These are phyloP conservation scores for Nothocercus nigrocapillus DNA, from an alignment of 2,113 vertebrate genomes.

Conservation along the genomic window DNA sequence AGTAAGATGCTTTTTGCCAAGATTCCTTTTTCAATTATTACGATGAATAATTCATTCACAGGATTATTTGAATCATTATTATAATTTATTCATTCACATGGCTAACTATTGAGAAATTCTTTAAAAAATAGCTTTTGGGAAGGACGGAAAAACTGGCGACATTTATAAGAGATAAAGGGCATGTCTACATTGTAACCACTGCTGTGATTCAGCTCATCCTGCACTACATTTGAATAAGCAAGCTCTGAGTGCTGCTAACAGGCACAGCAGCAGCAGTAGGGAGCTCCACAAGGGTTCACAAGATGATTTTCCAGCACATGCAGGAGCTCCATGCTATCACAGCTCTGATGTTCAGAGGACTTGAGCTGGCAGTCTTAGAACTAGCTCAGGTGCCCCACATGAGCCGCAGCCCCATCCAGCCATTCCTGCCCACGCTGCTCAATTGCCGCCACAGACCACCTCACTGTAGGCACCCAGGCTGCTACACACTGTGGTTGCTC, in stretches of 20 bases:
- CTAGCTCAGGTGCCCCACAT: background rate
- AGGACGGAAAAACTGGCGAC: background rate
- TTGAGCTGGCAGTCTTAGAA: background rate
- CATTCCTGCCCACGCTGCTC: accelerated
- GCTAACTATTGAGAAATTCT: background rate
- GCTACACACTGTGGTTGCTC: background rate
- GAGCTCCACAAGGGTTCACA: background rate
- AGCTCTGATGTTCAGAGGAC: background rate
- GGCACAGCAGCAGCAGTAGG: background rate
- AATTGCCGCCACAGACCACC: background rate
- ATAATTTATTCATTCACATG: constrained; percentile 9
- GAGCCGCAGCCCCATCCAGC: background rate
- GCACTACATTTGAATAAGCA: background rate
- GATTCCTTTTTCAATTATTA: constrained; percentile 12
- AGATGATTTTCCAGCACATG: background rate
- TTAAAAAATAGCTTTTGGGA: background rate
- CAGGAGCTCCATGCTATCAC: background rate
- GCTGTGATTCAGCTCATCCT: background rate
- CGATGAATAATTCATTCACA: constrained; percentile 44
- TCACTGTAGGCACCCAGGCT: background rate
- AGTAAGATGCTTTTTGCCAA: constrained; percentile 6
- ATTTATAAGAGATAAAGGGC: background rate
- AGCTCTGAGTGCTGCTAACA: background rate
- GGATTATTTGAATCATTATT: constrained; percentile 19
- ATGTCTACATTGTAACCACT: background rate